These are phyloP conservation scores for Ecdyonurus torrentis DNA, from an alignment of 2,888 invertebrate genomes.

Conservation along the genomic window DNA sequence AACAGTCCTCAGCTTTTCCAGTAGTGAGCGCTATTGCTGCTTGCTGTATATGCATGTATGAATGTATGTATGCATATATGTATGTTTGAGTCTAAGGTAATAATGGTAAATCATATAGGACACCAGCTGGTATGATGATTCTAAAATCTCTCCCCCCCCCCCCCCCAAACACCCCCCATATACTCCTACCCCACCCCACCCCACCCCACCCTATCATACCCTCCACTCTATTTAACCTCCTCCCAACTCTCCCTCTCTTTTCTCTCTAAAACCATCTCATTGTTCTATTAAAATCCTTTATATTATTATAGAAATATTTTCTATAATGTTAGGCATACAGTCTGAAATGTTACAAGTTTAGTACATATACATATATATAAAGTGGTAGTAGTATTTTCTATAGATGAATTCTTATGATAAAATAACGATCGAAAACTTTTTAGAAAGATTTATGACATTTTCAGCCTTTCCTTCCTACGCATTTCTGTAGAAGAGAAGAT, in stretches of 20 bases:
- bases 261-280: not conserved
- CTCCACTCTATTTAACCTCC: not conserved
- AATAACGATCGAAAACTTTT: not conserved
- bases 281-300: not conserved
- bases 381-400: not conserved
- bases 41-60: not conserved
- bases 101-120: slow-evolving; percentile 2
- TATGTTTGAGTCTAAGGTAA: not conserved
- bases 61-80: not conserved
- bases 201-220: not conserved
- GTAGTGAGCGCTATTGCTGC: not conserved
- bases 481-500: not conserved
- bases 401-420: not conserved
- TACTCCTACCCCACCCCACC: not conserved
- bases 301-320: not conserved
- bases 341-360: not conserved
- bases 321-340: not conserved
- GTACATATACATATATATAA: not conserved
- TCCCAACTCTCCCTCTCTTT: not conserved
- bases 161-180: not conserved
- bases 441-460: not conserved
- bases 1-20: not conserved
- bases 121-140: slow-evolving; percentile 2
- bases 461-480: not conserved
- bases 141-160: not conserved